Evolutionary conservation across 2,888 invertebrate genomes (phyloP).

Genomic region (Pegoplata infirma): DNA sequence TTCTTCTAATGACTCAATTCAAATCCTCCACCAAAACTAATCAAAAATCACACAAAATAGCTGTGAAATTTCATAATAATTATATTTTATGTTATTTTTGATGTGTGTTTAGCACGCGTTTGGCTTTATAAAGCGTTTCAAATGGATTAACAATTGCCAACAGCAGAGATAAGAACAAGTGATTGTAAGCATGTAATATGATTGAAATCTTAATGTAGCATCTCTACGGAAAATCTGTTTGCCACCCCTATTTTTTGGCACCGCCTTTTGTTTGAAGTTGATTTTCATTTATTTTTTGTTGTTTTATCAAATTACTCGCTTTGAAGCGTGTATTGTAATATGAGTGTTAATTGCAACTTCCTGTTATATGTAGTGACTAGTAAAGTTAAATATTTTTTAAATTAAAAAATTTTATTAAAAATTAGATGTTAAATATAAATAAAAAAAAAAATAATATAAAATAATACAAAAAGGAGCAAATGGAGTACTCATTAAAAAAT

Average conservation of each 20-base stretch:
- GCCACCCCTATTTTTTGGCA: slow-evolving; percentile 58
- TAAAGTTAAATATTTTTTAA: slow-evolving; percentile 44
- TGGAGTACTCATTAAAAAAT: slow-evolving; percentile 58
- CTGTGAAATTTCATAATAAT: too few species aligned
- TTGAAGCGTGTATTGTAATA: slow-evolving; percentile 54
- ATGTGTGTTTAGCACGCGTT: not conserved
- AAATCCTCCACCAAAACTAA: not conserved
- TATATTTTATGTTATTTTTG: not conserved
- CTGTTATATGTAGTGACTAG: slow-evolving; percentile 54
- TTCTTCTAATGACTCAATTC: not conserved
- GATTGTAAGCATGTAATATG: slow-evolving; percentile 14
- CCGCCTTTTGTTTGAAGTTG: slow-evolving; percentile 51
- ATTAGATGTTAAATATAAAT: slow-evolving; percentile 15
- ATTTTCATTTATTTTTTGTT: slow-evolving; percentile 43
- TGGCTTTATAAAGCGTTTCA: not conserved
- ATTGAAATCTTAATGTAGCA: slow-evolving; percentile 36
- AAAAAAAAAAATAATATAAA: not conserved
- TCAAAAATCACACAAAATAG: not conserved
- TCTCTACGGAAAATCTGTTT: slow-evolving; percentile 49
- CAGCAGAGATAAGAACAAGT: slow-evolving; percentile 1
- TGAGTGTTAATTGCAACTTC: slow-evolving; percentile 58
- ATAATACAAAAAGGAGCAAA: slow-evolving; percentile 20
- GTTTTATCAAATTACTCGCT: slow-evolving; percentile 59
- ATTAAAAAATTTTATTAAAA: slow-evolving; percentile 19
- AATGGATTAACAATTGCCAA: not conserved